Evolutionary conservation across 2,113 vertebrate species (phyloP), one percentile per base, ranked within the genome.

Genomic region (Prunella fulvescens): DNA sequence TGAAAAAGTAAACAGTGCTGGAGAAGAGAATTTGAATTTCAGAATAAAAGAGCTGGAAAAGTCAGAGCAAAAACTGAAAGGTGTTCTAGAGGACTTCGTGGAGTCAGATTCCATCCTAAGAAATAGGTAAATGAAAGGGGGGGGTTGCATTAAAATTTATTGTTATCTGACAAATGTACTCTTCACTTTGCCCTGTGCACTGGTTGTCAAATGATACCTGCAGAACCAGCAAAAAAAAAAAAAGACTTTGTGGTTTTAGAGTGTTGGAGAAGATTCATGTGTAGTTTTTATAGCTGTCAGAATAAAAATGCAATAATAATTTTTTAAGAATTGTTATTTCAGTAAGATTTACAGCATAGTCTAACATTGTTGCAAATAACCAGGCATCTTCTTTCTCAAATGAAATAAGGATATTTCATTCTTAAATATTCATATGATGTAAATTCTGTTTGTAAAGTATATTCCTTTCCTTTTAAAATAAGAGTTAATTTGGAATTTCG

Each of bases 121-220:
- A 90, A 97, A 92, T 57, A 98, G 98, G 98, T 99, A 98, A 97
- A 86, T 76, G 25, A 47, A 76, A 56, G 17, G 2, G 0, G 0
- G 0, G 0, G 1, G 10, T 73, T 71, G 5, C 7, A 61, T 86
- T 83, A 42, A 40, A 42, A 78, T 71, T 40, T 40, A 37, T 47
- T 40, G 20, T 67, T 37, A 28, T 19, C 3, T 67, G 45, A 60
- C 11, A 81, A 45, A 92, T 14, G 11, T 69, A 22, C 42, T 56
- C 23, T 76, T 81, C 28, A 7, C 7, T 92, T 74, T 84, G 10
- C 11, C 28, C 18, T 25, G 4, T 37, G 7, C 67, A 44, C 25
- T 64, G 44, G 10, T 18, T 88, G 8, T 64, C 60, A 86, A 61
- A 79, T 58, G 19, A 44, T 67, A 42, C 20, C 8, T 14, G 12